A percentile compares a stretch with the other conserved stretches of the same genome.
These are phyloP conservation scores for Denticeps clupeoides DNA, from an alignment of 2,797 vertebrate genomes.

Conservation along the genomic window DNA sequence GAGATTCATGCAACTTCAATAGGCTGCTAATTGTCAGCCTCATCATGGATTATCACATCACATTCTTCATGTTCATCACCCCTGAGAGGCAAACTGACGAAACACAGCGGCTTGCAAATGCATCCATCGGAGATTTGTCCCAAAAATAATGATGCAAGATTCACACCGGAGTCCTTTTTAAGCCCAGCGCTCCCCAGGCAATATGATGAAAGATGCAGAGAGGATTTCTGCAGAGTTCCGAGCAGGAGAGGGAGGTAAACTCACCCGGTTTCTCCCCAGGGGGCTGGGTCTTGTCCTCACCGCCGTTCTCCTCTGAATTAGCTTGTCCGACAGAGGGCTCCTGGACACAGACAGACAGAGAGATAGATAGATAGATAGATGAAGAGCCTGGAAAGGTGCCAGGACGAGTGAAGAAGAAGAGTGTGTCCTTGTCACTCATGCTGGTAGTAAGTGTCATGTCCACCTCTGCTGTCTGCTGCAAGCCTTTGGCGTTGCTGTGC, in stretches of 20 bases:
- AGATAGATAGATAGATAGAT: no score
- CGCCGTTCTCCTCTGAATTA: slow-evolving; percentile 70
- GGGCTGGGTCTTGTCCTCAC: slow-evolving; percentile 64
- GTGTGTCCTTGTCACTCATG: no score
- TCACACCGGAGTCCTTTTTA: no score
- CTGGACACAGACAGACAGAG: slow-evolving; percentile 24
- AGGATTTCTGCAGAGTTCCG: slow-evolving; percentile 19
- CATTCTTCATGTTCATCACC: no score
- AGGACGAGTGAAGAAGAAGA: no score
- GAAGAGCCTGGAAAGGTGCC: background rate
- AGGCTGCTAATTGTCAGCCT: no score
- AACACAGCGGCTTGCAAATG: no score
- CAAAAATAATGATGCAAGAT: no score
- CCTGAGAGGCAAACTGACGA: no score
- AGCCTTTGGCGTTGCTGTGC: slow-evolving; percentile 27
- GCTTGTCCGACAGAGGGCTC: slow-evolving; percentile 42
- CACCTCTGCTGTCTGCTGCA: slow-evolving; percentile 37
- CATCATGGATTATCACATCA: no score
- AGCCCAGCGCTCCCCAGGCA: slow-evolving; percentile 11
- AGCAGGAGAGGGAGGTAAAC: slow-evolving; percentile 17
- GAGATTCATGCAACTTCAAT: no score
- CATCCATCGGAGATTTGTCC: no score
- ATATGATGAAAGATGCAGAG: slow-evolving; percentile 29
- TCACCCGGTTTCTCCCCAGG: slow-evolving; percentile 60
- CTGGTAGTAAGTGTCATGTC: background rate